Percentiles rank a stretch among this genome's conserved stretches.
phyloP scores from a whole-genome alignment of 2,113 vertebrate species.

The Syrmaticus mikado region DNA sequence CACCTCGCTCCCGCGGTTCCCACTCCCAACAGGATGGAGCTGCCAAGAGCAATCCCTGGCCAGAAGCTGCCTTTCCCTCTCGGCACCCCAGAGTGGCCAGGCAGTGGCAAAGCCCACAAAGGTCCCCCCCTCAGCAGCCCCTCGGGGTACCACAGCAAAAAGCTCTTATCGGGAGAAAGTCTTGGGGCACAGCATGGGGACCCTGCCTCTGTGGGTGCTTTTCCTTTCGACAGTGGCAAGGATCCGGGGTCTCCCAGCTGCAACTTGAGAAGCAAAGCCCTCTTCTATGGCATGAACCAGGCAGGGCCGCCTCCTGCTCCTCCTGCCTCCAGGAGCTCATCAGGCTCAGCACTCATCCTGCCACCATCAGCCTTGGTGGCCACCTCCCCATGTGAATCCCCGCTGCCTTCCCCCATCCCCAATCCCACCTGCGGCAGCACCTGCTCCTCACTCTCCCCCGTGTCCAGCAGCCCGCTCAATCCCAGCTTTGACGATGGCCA shows the following conservation, averaged over 20 bases:
- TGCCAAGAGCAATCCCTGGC: constrained; percentile 82
- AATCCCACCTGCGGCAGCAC: constrained; percentile 86
- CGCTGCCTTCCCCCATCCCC: constrained; percentile 89
- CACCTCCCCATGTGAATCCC: constrained; percentile 90
- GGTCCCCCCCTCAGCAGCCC: constrained; percentile 70
- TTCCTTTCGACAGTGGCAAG: constrained; percentile 76
- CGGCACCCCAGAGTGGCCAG: constrained; percentile 84
- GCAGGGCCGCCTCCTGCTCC: constrained; percentile 72
- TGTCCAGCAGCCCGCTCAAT: constrained; percentile 90
- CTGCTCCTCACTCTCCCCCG: constrained; percentile 90
- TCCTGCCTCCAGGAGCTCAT: constrained; percentile 75
- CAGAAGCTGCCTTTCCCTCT: constrained; percentile 86
- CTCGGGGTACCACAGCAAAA: constrained; percentile 74
- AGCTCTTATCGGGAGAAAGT: constrained; percentile 72
- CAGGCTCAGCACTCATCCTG: constrained; percentile 79
- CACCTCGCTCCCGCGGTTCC: constrained; percentile 78
- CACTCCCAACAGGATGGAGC: constrained; percentile 81
- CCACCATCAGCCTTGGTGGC: constrained; percentile 82
- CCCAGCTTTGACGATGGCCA: constrained; percentile 88
- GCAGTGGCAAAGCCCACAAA: constrained; percentile 80
- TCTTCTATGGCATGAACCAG: constrained; percentile 85
- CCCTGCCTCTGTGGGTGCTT: constrained; percentile 60
- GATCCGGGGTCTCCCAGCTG: constrained; percentile 80
- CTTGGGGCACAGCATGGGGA: constrained; percentile 80
- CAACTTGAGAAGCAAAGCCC: constrained; percentile 82